A percentile compares a stretch with the other conserved stretches of the same genome.
Conservation (phyloP, 2,888 invertebrate species). For the Epirrita christyi region DNA sequence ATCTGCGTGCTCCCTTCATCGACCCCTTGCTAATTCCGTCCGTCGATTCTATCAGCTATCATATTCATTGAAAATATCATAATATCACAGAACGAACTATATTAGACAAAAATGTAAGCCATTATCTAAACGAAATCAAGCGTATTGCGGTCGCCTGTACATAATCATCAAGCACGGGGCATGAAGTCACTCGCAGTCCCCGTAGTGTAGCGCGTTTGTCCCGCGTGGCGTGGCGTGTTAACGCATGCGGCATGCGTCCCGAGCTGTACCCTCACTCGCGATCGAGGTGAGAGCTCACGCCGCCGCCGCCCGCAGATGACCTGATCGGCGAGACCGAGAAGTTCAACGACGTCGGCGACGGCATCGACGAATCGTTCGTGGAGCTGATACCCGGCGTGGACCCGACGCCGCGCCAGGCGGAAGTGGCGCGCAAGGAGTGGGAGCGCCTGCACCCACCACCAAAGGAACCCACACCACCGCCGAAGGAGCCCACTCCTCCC, state of each 20-base stretch:
- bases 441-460: conserved; percentile 51
- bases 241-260: conserved; percentile 51
- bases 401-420: conserved; percentile 67
- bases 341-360: conserved; percentile 96
- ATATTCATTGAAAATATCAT: conserved; percentile 46
- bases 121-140: conserved; percentile 7
- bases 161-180: conserved; percentile 68
- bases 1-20: conserved; percentile 66
- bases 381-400: conserved; percentile 88
- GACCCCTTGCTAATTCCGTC: conserved; percentile 52
- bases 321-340: conserved; percentile 94
- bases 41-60: conserved; percentile 82
- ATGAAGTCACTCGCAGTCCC: conserved; percentile 53
- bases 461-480: conserved; percentile 43
- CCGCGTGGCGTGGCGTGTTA: conserved; percentile 55
- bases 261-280: conserved; percentile 32
- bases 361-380: conserved; percentile 96
- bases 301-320: conserved; percentile 88
- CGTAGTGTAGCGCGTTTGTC: conserved; percentile 53
- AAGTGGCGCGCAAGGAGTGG: conserved; percentile 59
- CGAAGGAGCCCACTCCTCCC: conserved; percentile 43
- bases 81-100: conserved; percentile 25
- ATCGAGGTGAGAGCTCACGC: conserved; percentile 51
- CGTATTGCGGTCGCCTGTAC: conserved; percentile 44
- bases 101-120: conserved; percentile 6